Percentiles rank a stretch among this genome's conserved stretches.
Conservation (phyloP, 2,113 vertebrate genomes). For the Boulengeromyrus knoepffleri region DNA sequence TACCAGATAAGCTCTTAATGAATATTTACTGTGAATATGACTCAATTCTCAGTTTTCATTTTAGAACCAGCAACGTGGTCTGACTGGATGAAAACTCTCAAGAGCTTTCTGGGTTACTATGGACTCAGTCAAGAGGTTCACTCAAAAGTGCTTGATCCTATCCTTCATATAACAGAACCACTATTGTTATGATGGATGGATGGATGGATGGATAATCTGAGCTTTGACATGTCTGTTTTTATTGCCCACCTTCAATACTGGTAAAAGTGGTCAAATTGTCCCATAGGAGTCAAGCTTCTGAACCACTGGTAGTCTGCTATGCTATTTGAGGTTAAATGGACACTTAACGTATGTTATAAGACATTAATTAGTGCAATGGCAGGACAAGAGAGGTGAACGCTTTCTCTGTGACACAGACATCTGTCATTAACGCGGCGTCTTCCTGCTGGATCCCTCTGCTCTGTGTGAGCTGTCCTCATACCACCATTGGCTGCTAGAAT, state of each 20-base stretch:
- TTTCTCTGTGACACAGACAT: not conserved
- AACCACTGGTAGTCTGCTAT: not conserved
- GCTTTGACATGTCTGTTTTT: not conserved
- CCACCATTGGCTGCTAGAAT: not conserved
- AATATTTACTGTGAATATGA: not conserved
- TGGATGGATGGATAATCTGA: not conserved
- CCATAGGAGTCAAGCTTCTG: not conserved
- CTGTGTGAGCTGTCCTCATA: not conserved
- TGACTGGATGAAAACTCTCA: not conserved
- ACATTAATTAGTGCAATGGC: not conserved
- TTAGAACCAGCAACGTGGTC: not conserved
- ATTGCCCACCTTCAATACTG: not conserved
- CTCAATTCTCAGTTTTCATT: not conserved
- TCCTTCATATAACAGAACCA: not conserved
- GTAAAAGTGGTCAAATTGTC: not conserved
- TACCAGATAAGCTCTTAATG: not conserved
- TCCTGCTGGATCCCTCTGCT: not conserved
- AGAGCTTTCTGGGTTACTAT: not conserved
- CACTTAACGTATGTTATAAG: not conserved
- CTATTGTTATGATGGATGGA: not conserved
- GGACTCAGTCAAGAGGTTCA: not conserved
- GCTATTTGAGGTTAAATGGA: not conserved
- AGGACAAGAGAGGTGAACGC: not conserved
- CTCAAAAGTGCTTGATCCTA: not conserved
- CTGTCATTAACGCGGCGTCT: not conserved